phyloP scores from a whole-genome alignment of 1,140 invertebrate species.

The Habropoda laboriosa region DNA sequence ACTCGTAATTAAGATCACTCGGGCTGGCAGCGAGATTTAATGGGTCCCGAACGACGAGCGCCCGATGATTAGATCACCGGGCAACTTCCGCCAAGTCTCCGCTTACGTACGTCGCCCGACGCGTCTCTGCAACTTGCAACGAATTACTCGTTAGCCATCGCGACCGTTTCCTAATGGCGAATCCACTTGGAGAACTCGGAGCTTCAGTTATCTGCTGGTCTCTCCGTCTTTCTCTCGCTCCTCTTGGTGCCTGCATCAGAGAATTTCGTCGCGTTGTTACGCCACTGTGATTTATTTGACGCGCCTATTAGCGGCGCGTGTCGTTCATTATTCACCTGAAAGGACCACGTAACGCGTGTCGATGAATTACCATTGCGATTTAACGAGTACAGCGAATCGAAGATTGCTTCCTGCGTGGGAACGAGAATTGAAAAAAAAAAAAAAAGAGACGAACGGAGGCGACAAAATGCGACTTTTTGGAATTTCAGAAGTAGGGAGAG shows the following conservation, averaged over 20 bases:
- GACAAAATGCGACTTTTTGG: too few species aligned
- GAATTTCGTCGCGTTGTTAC: background rate
- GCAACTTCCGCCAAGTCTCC: background rate
- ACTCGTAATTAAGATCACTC: conserved; percentile 6
- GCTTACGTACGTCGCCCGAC: background rate
- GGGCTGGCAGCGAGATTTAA: conserved; percentile 1
- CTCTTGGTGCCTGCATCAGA: background rate
- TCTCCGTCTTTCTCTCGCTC: too few species aligned
- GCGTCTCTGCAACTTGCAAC: background rate
- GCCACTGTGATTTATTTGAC: background rate
- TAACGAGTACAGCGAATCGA: background rate
- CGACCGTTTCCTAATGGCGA: conserved; percentile 8
- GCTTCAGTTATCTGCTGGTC: too few species aligned
- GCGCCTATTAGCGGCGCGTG: background rate
- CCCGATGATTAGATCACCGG: conserved; percentile 16
- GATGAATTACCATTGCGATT: background rate
- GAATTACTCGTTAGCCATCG: background rate
- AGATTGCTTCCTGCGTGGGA: too few species aligned
- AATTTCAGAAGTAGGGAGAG: too few species aligned
- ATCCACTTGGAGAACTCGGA: conserved; percentile 8
- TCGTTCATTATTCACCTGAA: background rate
- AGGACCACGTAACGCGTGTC: background rate
- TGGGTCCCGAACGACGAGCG: background rate
- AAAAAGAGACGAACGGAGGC: too few species aligned
- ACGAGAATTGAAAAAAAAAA: too few species aligned